Conservation (phyloP, 2,888 invertebrate genomes). For the Psylliodes chrysocephalus region DNA sequence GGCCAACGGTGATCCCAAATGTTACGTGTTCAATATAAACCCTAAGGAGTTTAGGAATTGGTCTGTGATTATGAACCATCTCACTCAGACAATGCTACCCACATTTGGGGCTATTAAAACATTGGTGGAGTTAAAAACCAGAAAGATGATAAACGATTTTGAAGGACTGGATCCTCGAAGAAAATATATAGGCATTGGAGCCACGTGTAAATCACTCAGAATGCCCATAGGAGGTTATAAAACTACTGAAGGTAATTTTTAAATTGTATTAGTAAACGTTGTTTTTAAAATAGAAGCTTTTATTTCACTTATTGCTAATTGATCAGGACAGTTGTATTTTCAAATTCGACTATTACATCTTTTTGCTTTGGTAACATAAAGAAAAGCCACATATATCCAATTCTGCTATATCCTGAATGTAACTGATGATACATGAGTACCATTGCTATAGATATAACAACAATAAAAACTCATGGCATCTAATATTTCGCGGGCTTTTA, state of each 20-base stretch:
- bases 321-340: too few species aligned
- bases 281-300: too few species aligned
- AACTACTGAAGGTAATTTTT: slow-evolving; percentile 1
- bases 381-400: too few species aligned
- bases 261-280: too few species aligned
- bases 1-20: not conserved
- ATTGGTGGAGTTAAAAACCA: slow-evolving; percentile 1
- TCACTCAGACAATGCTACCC: not conserved
- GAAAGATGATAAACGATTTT: not conserved
- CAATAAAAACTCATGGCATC: too few species aligned
- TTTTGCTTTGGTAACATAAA: too few species aligned
- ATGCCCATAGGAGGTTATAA: slow-evolving; percentile 2
- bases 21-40: slow-evolving; percentile 1
- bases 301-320: too few species aligned
- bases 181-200: not conserved
- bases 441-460: too few species aligned
- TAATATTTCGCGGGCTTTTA: too few species aligned
- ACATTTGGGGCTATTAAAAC: not conserved
- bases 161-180: not conserved
- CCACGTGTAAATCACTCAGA: not conserved
- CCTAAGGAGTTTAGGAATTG: not conserved
- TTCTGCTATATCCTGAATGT: too few species aligned
- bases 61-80: not conserved
- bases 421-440: too few species aligned
- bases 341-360: too few species aligned